These are phyloP conservation scores for Zaprionus vittiger DNA, from an alignment of 1,140 invertebrate genomes.

Conservation along the genomic window DNA sequence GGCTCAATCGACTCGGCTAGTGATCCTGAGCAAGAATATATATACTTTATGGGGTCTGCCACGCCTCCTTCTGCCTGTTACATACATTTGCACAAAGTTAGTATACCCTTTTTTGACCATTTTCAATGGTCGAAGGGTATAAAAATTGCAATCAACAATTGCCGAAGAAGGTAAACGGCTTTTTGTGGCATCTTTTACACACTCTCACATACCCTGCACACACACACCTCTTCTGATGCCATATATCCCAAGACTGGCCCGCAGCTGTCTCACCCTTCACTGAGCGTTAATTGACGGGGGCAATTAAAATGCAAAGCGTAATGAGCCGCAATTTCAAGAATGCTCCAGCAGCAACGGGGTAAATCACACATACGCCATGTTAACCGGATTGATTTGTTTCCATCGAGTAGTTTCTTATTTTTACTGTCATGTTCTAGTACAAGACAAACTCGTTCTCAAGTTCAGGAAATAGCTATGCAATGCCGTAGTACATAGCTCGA, in stretches of 20 bases:
- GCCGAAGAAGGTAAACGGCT: slow-evolving; percentile 68
- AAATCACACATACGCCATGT: slow-evolving; percentile 63
- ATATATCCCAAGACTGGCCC: slow-evolving; percentile 27
- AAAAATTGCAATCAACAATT: slow-evolving; percentile 64
- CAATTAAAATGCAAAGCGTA: slow-evolving; percentile 67
- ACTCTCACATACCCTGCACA: background rate
- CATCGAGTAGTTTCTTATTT: slow-evolving; percentile 29
- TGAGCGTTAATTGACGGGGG: slow-evolving; percentile 42
- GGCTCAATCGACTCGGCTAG: too few relatives aligned
- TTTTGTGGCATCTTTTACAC: slow-evolving; percentile 60
- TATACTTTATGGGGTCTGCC: too few relatives aligned
- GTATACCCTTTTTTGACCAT: too few relatives aligned
- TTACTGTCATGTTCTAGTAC: slow-evolving; percentile 46
- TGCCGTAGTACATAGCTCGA: slow-evolving; percentile 43
- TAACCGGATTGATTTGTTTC: slow-evolving; percentile 37
- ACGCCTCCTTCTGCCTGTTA: too few relatives aligned
- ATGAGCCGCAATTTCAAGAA: slow-evolving; percentile 71
- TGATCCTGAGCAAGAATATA: too few relatives aligned
- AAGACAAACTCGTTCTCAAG: slow-evolving; percentile 71
- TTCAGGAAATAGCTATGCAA: slow-evolving; percentile 76
- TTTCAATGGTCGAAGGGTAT: too few relatives aligned
- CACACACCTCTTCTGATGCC: background rate
- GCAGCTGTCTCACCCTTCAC: slow-evolving; percentile 55
- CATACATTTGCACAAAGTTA: too few relatives aligned
- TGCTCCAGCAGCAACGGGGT: slow-evolving; percentile 40